Base-by-base conservation (phyloP, 2,888 invertebrate genomes). In the Chelonus formosanus region DNA sequence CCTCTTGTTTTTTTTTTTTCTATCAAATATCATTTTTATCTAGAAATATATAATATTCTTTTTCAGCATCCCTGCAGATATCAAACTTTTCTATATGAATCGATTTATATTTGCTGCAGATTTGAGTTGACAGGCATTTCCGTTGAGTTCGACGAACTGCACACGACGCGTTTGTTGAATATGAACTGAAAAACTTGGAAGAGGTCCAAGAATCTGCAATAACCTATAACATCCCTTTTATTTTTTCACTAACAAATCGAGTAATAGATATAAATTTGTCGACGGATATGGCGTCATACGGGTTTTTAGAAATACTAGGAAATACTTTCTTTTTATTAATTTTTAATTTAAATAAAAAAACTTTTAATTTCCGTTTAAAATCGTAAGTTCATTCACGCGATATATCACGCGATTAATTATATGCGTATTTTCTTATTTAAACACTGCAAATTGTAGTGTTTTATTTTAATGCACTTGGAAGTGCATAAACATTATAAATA, bases 261-360 rank as follows among this genome's bases (percentile, higher is more conserved):
- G 44, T 44, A 57, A 45, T 57, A 57, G 44, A 57, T 43, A 57
- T 57, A 57, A 57, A 57, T 57, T 57, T 57, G 43, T 44, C 44
- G 43, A 44, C 8, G 31, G 7, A 7, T 5, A 34, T 32, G 57
- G 45, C 45, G 45, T 32, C 57, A 32, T 45, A 32, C 7, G 32
- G 5, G 10, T 10, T 48, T 48, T 48, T 48, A 10, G 31, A 48
- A 31, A 48, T 6, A 3, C 48, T 48, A 3, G 10, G 10, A n/a
- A 10, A 5, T 6, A 20, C 5, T 48, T 10, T 48, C 10, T 48
- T 10, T 48, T 10, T 4, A 48, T 20, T 48, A 20, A 20, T 10
- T 48, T 48, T 48, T 48, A 10, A 20, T 20, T 20, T 2, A 20
- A 20, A 20, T 20, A 20, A 20, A 20, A 1, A 20, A 20, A 20